Conservation (phyloP, 1,140 invertebrate genomes). For the Bombus picipes region DNA sequence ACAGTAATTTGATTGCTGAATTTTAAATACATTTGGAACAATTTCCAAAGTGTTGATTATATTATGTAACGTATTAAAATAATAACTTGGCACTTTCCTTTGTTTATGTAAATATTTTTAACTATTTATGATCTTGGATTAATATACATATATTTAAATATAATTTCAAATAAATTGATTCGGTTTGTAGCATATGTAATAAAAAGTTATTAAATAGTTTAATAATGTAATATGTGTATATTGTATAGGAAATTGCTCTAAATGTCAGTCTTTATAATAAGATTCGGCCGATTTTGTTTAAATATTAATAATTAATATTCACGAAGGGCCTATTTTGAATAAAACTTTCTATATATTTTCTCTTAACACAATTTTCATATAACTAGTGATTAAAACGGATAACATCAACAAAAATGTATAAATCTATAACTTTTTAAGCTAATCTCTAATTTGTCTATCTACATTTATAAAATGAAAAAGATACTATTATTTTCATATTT, state of each 20-base stretch:
- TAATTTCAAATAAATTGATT: slow-evolving; percentile 6
- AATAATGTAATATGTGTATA: slow-evolving; percentile 14
- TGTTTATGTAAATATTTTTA: background rate
- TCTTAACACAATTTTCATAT: background rate
- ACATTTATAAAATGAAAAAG: slow-evolving; percentile 32
- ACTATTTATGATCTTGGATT: slow-evolving; percentile 9
- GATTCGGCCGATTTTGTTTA: slow-evolving; percentile 16
- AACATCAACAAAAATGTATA: slow-evolving; percentile 29
- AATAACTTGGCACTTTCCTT: slow-evolving; percentile 42
- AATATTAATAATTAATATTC: slow-evolving; percentile 23
- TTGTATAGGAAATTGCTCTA: slow-evolving; percentile 46
- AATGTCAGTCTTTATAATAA: slow-evolving; percentile 45
- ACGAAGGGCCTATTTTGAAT: background rate
- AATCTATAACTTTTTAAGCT: slow-evolving; percentile 14
- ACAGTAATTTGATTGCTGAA: slow-evolving; percentile 30
- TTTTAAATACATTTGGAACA: slow-evolving; percentile 41
- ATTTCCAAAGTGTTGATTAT: slow-evolving; percentile 40
- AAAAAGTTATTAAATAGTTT: slow-evolving; percentile 28
- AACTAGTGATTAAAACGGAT: slow-evolving; percentile 2
- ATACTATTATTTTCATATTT: slow-evolving; percentile 7
- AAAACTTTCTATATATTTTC: slow-evolving; percentile 27
- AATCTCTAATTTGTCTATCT: slow-evolving; percentile 11
- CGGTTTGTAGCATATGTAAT: background rate
- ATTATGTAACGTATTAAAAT: slow-evolving; percentile 7
- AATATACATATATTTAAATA: slow-evolving; percentile 1